Evolutionary conservation across 2,113 vertebrate genomes (phyloP), one percentile per base, ranked within the genome.

Genomic region (Microtus pennsylvanicus): DNA sequence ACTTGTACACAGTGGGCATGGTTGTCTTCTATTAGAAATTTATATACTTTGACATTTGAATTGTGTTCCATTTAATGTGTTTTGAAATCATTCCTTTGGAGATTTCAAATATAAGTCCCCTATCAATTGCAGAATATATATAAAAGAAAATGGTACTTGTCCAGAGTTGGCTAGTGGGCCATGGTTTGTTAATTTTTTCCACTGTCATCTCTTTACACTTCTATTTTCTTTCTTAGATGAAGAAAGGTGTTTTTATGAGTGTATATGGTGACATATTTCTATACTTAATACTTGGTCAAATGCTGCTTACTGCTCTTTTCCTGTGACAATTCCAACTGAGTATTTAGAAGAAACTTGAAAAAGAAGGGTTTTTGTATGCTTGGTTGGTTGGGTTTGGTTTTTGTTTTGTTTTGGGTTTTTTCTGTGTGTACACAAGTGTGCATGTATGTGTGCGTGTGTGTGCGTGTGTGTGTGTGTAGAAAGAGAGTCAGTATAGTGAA

Each of bases 221-320:
- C 82, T 87, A 72, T 80, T 89, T 97, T 89, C 13, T n/a, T 67
- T 92, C 45, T 38, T 93, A 89, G 17, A 74, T 77, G 38, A 94
- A 86, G n/a, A 94, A 87, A 89, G 26, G 10, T 69, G 55, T 89
- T 90, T 92, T 94, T 78, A 65, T 89, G 42, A 80, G 26, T 35
- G 2, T 74, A 67, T 70, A 75, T 1, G 3, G 61, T 80, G 70
- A 58, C 0, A 5, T 52, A 35, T 93, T 92, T 91, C 78, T 94
- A 0, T 63, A 47, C 69, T 91, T n/a, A 30, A 65, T 75, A 85
- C 13, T 26, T 61, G 65, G 45, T 35, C 21, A 93, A 74, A 91
- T 87, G 86, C 30, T 89, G 58, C 58, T 75, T 91, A 94, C 82
- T 94, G 55, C 3, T 72, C 69, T 85, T 35, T 87, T 75, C 19